Evolutionary conservation across 2,113 vertebrate species (phyloP), one percentile per base, ranked within the genome.

Genomic region (Lanius collurio): DNA sequence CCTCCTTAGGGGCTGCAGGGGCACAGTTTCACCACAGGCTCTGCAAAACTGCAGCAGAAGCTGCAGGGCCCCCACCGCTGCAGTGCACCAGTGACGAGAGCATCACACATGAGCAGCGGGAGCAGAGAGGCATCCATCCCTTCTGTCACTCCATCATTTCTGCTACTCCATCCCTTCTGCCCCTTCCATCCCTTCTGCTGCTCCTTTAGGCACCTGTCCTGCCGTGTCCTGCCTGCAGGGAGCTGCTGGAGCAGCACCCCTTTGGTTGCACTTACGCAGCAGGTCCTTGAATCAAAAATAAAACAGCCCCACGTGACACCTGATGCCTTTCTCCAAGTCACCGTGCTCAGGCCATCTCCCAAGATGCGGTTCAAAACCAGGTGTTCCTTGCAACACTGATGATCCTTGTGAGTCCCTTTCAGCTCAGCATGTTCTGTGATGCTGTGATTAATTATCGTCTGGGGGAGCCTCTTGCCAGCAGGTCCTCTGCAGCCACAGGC

Each of bases 221-320:
- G 39, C 33, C 0, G 1, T 5, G 10, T 21, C 27, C 41, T 56
- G 3, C 18, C 53, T 22, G 30, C 20, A 2, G 3, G 4, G 53
- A 68, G 42, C 56, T 55, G 75, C 63, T 59, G 19, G 21, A 76
- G 76, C 44, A 65, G 41, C 50, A 15, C 3, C 41, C 3, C 24
- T 9, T 24, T n/a, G 74, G 15, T 33, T 23, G 2, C 35, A 1
- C 17, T 52, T 16, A 13, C 0, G 0, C 19, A 69, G 59, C 39
- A 69, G 28, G 12, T 60, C 31, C 18, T 8, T 8, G 15, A 37
- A 24, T 56, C 56, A 42, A 46, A 83, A 90, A 83, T 10, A 63
- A 42, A 91, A 20, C 7, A 88, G 84, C 1, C 1, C 27, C 65
- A 35, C 1, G 6, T 50, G 70, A 52, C 23, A 42, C 11, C 6